Conservation (phyloP, 2,113 vertebrate genomes). For the Ardeotis arabs region DNA sequence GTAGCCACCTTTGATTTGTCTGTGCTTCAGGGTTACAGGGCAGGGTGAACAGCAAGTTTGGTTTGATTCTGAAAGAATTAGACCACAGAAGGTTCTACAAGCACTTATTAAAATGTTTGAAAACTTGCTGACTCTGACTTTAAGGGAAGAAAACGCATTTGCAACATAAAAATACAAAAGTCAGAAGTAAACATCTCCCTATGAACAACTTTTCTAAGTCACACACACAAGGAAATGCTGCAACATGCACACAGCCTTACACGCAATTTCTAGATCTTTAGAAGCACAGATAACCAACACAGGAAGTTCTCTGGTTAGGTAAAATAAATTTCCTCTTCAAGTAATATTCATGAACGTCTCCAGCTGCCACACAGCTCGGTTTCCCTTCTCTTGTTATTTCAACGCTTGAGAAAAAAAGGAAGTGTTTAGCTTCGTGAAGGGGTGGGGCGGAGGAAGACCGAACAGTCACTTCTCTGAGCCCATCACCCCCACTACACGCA, state of each 20-base stretch:
- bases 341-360: slow-evolving; percentile 60
- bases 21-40: not conserved
- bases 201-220: not conserved
- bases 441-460: not conserved
- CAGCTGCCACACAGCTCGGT: slow-evolving; percentile 15
- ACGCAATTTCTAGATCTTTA: slow-evolving; percentile 32
- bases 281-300: slow-evolving; percentile 46
- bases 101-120: not conserved
- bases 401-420: slow-evolving; percentile 60
- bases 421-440: slow-evolving; percentile 29
- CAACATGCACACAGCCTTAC: not conserved
- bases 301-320: slow-evolving; percentile 74
- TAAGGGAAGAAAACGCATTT: not conserved
- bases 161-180: not conserved
- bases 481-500: not conserved
- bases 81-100: not conserved
- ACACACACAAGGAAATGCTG: slow-evolving; percentile 23
- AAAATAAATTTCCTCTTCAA: slow-evolving; percentile 78
- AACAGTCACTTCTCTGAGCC: not conserved
- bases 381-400: slow-evolving; percentile 69
- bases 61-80: not conserved
- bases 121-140: slow-evolving; percentile 7
- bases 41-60: not conserved
- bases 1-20: not conserved
- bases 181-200: not conserved